phyloP scores from a whole-genome alignment of 2,888 invertebrate genomes.

The Dicyrtomina minuta region DNA sequence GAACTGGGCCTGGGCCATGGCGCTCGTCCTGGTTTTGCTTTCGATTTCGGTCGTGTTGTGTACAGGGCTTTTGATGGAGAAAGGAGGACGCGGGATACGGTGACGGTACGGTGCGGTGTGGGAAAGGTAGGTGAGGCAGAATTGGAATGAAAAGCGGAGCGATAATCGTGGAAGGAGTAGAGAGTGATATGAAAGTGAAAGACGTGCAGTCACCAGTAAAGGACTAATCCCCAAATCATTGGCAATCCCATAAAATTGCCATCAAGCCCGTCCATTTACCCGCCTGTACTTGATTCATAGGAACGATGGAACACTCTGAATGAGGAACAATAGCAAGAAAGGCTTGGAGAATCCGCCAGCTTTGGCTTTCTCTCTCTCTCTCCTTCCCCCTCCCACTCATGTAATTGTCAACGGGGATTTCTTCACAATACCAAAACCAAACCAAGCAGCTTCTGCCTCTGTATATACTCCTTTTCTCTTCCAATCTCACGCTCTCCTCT shows the following conservation, averaged over 20 bases:
- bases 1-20: too few relatives aligned
- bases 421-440: background rate
- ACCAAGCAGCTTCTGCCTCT: background rate
- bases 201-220: conserved; percentile 2
- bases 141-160: too few relatives aligned
- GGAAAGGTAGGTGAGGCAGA: too few relatives aligned
- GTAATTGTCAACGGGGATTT: conserved; percentile 19
- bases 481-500: background rate
- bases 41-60: too few relatives aligned
- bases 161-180: too few relatives aligned
- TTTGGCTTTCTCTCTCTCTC: background rate
- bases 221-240: conserved; percentile 20
- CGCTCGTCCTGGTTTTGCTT: too few relatives aligned
- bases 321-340: too few relatives aligned
- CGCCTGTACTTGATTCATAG: background rate
- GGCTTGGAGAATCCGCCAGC: background rate
- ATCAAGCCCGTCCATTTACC: conserved; percentile 13
- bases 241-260: conserved; percentile 17
- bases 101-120: too few relatives aligned
- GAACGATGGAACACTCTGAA: too few relatives aligned
- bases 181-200: background rate
- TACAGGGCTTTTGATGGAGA: too few relatives aligned
- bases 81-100: background rate
- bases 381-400: background rate
- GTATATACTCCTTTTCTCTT: background rate